Evolutionary conservation across 2,797 vertebrate species (phyloP).

Genomic region (Oryzias sinensis): DNA sequence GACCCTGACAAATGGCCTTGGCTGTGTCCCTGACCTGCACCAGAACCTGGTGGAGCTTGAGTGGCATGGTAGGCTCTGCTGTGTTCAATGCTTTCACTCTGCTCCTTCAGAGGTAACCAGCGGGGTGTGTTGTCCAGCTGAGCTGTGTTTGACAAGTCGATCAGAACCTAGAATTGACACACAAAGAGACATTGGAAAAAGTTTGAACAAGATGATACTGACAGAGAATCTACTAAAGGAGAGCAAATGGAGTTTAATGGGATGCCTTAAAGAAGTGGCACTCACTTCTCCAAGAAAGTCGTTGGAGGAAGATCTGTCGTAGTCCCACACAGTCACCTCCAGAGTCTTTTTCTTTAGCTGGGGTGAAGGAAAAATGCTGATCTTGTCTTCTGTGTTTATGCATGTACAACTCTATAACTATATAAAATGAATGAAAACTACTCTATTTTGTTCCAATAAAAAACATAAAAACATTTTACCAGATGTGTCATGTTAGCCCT

Average conservation of each 20-base stretch:
- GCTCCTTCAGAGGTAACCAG: constrained; percentile 93
- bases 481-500: too few species aligned
- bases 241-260: background rate
- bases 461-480: too few species aligned
- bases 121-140: constrained; percentile 93
- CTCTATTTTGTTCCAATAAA: too few species aligned
- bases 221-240: background rate
- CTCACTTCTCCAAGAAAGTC: constrained; percentile 99
- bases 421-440: too few species aligned
- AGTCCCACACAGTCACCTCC: constrained; percentile 99
- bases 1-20: constrained; percentile 58
- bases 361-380: background rate
- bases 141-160: constrained; percentile 89
- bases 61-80: constrained; percentile 83
- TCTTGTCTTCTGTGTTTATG: too few species aligned
- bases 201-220: background rate
- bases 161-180: constrained; percentile 83
- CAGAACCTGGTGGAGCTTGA: constrained; percentile 73
- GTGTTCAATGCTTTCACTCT: constrained; percentile 93
- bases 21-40: constrained; percentile 41
- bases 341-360: constrained; percentile 98
- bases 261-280: constrained; percentile 23
- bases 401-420: too few species aligned
- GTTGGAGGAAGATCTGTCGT: constrained; percentile 96
- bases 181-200: background rate